Evolutionary conservation across 2,888 invertebrate genomes (phyloP).

Genomic region (Lydus trimaculatus): DNA sequence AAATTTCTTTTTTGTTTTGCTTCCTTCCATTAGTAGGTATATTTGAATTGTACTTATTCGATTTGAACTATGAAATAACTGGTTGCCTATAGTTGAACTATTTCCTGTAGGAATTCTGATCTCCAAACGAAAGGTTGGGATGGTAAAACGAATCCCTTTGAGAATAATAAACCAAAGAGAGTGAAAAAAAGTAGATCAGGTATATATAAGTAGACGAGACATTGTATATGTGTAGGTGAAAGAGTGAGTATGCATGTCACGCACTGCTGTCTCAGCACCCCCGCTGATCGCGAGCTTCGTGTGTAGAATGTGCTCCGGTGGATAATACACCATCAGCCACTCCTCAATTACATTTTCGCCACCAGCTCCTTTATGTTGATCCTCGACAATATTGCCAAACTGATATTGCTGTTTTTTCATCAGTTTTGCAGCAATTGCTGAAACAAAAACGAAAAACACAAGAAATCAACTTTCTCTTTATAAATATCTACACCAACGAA

Average conservation of each 20-base stretch:
- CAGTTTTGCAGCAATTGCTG: constrained; percentile 1
- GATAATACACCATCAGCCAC: constrained; percentile 43
- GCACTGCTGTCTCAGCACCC: constrained; percentile 52
- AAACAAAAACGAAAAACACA: neutral
- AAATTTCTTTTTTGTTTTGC: neutral
- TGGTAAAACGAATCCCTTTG: constrained; percentile 13
- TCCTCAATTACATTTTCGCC: constrained; percentile 31
- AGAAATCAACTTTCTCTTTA: neutral
- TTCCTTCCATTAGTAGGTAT: neutral
- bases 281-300: constrained; percentile 47
- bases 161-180: constrained; percentile 16
- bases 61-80: constrained; percentile 1
- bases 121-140: constrained; percentile 4
- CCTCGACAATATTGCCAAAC: constrained; percentile 23
- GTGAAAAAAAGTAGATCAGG: neutral
- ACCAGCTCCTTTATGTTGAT: constrained; percentile 18
- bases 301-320: constrained; percentile 49
- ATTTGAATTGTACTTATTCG: neutral
- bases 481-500: neutral
- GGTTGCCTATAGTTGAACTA: neutral
- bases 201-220: constrained; percentile 24
- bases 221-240: constrained; percentile 1
- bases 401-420: neutral
- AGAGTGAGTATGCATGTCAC: constrained; percentile 47
- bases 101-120: neutral